Evolutionary conservation across 2,113 vertebrate genomes (phyloP), one percentile per base, ranked within the genome.

Genomic region (Agelaius tricolor): DNA sequence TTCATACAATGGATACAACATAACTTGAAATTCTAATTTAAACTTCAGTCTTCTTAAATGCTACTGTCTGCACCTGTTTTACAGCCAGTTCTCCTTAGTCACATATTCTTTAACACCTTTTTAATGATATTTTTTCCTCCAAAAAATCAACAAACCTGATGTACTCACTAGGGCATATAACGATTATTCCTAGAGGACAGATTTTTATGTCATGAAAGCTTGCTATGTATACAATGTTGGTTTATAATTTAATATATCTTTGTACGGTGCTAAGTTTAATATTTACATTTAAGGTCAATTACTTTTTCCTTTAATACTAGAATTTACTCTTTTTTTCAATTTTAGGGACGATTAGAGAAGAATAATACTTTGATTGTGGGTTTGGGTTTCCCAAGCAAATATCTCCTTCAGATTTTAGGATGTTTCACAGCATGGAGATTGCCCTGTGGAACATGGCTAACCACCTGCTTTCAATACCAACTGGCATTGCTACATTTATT

Each of bases 401-500:
- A 51, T 65, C 67, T 92, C 74, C 20, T 49, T 65, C 35, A 72
- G 30, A 71, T 72, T 94, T 94, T 61, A 54, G 58, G 58, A 67
- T 84, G 93, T 83, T 91, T 95, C 58, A 69, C 44, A 46, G 52
- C 67, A 35, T 4, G 52, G 35, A 93, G 26, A 49, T 55, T 76
- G 52, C 51, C 65, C 85, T 84, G 49, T 83, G 52, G 85, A 96
- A 79, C 69, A 43, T 39, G 31, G 86, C 30, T 96, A 89, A 94
- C 87, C 87, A 67, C 86, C 72, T 90, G 68, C 67, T 91, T 97
- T 95, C 91, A 92, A 71, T 77, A 79, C 41, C 81, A 72, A 63
- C 67, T 96, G 90, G 33, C 55, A 49, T 69, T 71, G 18, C 69
- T 86, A n/a, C 27, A 44, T 79, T 92, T 92, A 91, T 88, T 85